Percentiles rank a stretch among this genome's conserved stretches.
Conservation (phyloP, 2,797 vertebrate genomes). For the Tamandua tetradactyla region DNA sequence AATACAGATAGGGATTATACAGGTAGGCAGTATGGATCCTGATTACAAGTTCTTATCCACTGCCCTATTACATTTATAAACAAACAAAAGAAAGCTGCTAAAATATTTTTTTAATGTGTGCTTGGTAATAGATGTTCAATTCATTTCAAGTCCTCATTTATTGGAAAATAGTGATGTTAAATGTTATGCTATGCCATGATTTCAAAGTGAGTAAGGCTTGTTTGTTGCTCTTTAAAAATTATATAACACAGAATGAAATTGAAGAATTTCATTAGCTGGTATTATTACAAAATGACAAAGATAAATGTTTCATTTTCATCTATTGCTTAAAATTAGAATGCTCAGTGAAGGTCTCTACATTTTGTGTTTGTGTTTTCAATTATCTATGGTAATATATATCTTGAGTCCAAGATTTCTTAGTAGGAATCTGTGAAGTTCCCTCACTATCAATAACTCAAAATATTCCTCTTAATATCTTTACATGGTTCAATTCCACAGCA, state of each 20-base stretch:
- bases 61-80: neutral
- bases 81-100: too few relatives aligned
- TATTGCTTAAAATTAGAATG: neutral
- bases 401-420: neutral
- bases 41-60: neutral
- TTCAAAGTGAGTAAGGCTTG: neutral
- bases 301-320: neutral
- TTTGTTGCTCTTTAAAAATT: neutral
- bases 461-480: neutral
- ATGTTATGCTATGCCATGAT: accelerated
- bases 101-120: neutral
- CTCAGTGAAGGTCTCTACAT: neutral
- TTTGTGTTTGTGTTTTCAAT: neutral
- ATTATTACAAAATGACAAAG: neutral
- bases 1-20: neutral
- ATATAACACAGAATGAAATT: neutral
- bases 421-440: neutral
- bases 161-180: neutral
- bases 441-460: neutral
- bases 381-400: neutral
- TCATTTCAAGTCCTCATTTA: neutral
- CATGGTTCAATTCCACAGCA: neutral
- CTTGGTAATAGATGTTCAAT: neutral
- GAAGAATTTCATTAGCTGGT: neutral
- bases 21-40: neutral